Evolutionary conservation across 2,888 invertebrate species (phyloP).

Genomic region (Silvanus unidentatus): DNA sequence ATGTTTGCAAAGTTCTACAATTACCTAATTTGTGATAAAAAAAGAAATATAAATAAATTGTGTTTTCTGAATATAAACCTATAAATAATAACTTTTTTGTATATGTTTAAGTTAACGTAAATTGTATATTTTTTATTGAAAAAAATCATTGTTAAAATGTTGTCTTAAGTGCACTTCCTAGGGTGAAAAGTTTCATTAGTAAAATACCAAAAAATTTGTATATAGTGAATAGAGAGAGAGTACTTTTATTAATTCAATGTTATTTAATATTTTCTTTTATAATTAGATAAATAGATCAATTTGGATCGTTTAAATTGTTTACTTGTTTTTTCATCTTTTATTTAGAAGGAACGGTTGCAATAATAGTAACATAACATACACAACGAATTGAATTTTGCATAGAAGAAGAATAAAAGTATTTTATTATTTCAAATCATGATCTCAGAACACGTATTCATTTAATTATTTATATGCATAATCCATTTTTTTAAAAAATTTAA

Average conservation of each 20-base stretch:
- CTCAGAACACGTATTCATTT: neutral
- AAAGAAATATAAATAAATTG: too few species aligned
- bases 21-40: too few species aligned
- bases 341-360: conserved; percentile 19
- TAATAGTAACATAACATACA: conserved; percentile 4
- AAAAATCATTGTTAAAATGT: conserved; percentile 12
- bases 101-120: too few species aligned
- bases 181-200: conserved; percentile 15
- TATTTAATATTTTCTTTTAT: too few species aligned
- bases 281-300: too few species aligned
- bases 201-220: conserved; percentile 32
- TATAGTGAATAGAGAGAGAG: conserved; percentile 20
- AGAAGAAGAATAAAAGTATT: neutral
- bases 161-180: conserved; percentile 35
- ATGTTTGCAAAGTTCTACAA: too few species aligned
- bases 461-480: conserved; percentile 10
- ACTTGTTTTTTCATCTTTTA: conserved; percentile 15
- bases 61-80: too few species aligned
- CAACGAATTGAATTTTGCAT: too few species aligned
- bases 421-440: conserved; percentile 4
- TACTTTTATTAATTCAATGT: conserved; percentile 10
- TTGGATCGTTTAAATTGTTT: too few species aligned
- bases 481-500: neutral
- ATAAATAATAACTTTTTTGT: too few species aligned
- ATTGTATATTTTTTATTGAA: too few species aligned